Base-by-base conservation (phyloP, 2,888 invertebrate genomes). In the Dermolepida albohirtum region DNA sequence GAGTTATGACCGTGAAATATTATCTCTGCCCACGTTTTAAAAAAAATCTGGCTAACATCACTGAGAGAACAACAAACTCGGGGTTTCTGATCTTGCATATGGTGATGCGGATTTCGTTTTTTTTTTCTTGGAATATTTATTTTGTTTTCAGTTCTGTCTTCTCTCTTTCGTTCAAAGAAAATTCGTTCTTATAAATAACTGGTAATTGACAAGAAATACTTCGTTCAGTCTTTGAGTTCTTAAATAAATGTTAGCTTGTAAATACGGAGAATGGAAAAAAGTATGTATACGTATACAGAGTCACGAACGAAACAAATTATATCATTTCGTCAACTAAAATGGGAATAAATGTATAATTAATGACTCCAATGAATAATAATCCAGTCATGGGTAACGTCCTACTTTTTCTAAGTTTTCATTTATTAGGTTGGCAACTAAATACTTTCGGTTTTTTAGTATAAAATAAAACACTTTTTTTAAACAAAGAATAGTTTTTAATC, bases 1-100 rank as follows among this genome's bases (percentile, higher is more conserved):
- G 54, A 54, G 54, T 54, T 54, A 54, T 57, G 57, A 57, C 17
- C 12, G 12, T 55, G 44, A 29, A 43, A 43, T 43, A 57, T 43
- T 57, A 44, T 27, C 8, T 8, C 43, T 43, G 43, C 27, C 27
- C 43, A 27, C 43, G 43, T 57, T 57, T 44, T 43, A 43, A 44
- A 43, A 57, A 27, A 34, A 8, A 34, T 11, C 43, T 14, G 27
- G 14, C 57, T 57, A 57, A 27, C 54, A n/a, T 54, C 16, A 14
- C 17, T 14, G 16, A 14, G 47, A 47, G 47, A 11, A 22, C 40
- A 4, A 55, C 40, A 55, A n/a, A 12, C 10, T 41, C 6, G 17
- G 10, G 40, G 14, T 41, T 55, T 41, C 12, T 57, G 55, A 27
- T 57, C 55, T 22, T 17, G 27, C 22, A 57, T 43, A 57, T 6